These are phyloP conservation scores for Benthosema pterotum DNA, from an alignment of 2,797 vertebrate species.

Conservation along the genomic window DNA sequence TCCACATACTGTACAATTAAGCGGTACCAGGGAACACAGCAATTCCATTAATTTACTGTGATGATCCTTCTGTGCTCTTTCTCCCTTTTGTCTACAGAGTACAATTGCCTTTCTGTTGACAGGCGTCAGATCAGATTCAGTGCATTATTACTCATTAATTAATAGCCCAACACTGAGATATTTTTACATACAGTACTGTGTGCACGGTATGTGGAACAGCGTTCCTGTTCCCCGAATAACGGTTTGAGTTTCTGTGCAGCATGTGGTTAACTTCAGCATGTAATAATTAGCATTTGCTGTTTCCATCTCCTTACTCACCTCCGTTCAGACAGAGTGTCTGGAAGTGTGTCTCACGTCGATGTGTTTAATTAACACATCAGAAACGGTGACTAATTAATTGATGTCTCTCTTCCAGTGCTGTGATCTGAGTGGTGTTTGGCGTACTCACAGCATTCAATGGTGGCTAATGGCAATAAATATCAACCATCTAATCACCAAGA, in stretches of 20 bases:
- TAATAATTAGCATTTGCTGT: slow-evolving; percentile 41
- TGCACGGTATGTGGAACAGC: neutral
- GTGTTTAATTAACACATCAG: slow-evolving; percentile 74
- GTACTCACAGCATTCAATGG: no score
- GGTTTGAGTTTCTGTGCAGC: slow-evolving; percentile 9
- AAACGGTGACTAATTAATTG: slow-evolving; percentile 30
- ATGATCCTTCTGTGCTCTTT: no score
- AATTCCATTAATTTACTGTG: no score
- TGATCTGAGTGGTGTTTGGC: neutral
- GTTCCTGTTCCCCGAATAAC: slow-evolving; percentile 1
- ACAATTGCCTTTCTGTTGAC: no score
- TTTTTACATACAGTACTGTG: neutral
- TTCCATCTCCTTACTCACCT: slow-evolving; percentile 5
- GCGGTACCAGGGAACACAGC: no score
- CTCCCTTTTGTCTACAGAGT: no score
- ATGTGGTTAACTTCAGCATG: neutral
- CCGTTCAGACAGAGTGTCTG: neutral
- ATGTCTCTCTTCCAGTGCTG: slow-evolving; percentile 10
- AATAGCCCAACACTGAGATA: neutral
- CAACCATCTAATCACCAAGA: no score
- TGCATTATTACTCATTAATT: neutral
- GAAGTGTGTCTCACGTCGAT: slow-evolving; percentile 13
- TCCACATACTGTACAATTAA: no score
- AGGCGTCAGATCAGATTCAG: no score
- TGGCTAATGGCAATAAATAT: no score